Evolutionary conservation across 2,113 vertebrate species (phyloP).

Genomic region (Cryptoleucopteryx plumbea): DNA sequence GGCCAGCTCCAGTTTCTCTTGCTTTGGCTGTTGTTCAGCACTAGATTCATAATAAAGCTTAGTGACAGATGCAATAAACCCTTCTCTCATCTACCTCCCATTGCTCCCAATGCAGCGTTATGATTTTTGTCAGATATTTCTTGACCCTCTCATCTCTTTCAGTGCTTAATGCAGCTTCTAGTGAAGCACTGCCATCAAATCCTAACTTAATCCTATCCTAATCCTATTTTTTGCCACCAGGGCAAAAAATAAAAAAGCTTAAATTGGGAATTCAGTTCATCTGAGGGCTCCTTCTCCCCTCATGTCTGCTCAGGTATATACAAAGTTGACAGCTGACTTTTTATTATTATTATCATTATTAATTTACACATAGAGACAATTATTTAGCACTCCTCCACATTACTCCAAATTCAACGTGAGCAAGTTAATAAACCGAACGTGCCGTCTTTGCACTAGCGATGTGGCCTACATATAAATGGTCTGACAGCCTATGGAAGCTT

Average conservation of each 20-base stretch:
- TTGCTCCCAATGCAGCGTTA: background rate
- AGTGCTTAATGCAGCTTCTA: background rate
- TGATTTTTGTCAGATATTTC: slow-evolving; percentile 8
- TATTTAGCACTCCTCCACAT: background rate
- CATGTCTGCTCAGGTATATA: background rate
- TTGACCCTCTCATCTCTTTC: background rate
- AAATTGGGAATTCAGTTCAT: background rate
- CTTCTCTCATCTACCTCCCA: slow-evolving; percentile 17
- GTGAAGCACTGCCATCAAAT: background rate
- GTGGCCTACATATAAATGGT: background rate
- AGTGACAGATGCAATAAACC: slow-evolving; percentile 31
- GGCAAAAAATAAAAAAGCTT: background rate
- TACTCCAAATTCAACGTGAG: background rate
- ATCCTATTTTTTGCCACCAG: background rate
- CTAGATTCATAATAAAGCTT: background rate
- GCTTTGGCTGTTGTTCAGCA: slow-evolving; percentile 34
- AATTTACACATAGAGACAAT: background rate
- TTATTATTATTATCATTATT: background rate
- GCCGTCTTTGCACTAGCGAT: background rate
- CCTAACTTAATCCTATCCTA: background rate
- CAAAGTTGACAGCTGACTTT: background rate
- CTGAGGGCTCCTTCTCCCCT: background rate
- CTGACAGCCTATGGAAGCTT: background rate
- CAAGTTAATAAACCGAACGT: background rate
- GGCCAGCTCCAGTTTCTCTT: background rate